Conservation (phyloP, 2,797 vertebrate species). For the Argya squamiceps region DNA sequence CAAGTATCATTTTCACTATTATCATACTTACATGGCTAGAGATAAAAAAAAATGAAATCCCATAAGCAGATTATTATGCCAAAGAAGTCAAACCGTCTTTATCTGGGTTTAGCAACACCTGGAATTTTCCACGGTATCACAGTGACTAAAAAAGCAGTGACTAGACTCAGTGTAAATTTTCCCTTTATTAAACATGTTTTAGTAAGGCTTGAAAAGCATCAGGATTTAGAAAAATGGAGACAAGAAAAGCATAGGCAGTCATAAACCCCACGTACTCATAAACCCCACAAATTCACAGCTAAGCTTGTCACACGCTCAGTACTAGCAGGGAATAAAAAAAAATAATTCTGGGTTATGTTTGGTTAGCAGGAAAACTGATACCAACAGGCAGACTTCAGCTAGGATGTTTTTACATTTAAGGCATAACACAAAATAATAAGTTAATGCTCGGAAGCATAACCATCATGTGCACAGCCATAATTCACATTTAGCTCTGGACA, state of each 20-base stretch:
- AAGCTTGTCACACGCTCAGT: slow-evolving; percentile 9
- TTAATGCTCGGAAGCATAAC: not conserved
- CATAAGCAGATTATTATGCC: slow-evolving; percentile 16
- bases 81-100: not conserved
- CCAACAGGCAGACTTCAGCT: not conserved
- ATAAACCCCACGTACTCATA: not conserved
- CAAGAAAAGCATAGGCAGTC: not conserved
- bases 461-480: not conserved
- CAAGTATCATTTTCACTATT: slow-evolving; percentile 52
- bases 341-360: not conserved
- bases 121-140: not conserved
- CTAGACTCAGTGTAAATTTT: not conserved
- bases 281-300: not conserved
- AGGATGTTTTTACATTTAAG: slow-evolving; percentile 8
- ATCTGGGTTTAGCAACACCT: slow-evolving; percentile 39
- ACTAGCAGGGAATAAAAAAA: not conserved
- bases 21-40: slow-evolving; percentile 51
- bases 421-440: slow-evolving; percentile 23
- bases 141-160: slow-evolving; percentile 31
- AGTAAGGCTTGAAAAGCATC: slow-evolving; percentile 42
- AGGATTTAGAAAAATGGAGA: not conserved
- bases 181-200: slow-evolving; percentile 21
- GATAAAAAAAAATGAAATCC: slow-evolving; percentile 27
- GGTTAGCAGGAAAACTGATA: not conserved
- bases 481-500: not conserved